These are phyloP conservation scores for Chaetorhynchus papuensis DNA, from an alignment of 2,113 vertebrate genomes.

Conservation along the genomic window DNA sequence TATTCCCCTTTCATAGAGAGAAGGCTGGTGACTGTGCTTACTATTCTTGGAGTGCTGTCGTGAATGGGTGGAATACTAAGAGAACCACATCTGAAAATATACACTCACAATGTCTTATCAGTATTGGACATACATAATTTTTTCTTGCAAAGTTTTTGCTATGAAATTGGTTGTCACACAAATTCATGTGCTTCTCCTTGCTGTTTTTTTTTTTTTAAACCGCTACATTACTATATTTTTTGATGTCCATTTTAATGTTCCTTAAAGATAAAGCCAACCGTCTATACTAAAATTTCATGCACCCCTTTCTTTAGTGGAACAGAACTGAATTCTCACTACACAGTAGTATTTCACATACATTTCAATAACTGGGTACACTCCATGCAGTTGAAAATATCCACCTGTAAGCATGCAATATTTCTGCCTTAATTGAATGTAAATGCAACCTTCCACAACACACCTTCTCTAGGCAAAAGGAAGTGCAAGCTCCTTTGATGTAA, in stretches of 20 bases:
- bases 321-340: slow-evolving; percentile 60
- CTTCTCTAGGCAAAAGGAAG: neutral
- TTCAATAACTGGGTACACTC: slow-evolving; percentile 67
- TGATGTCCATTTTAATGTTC: slow-evolving; percentile 79
- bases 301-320: slow-evolving; percentile 63
- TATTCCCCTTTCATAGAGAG: slow-evolving; percentile 52
- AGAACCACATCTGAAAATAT: slow-evolving; percentile 71
- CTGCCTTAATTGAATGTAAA: slow-evolving; percentile 68
- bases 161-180: slow-evolving; percentile 76
- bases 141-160: slow-evolving; percentile 72
- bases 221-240: slow-evolving; percentile 66
- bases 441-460: neutral
- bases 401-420: slow-evolving; percentile 49
- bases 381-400: slow-evolving; percentile 67
- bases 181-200: slow-evolving; percentile 55
- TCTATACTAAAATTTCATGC: slow-evolving; percentile 74
- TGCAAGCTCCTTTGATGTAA: neutral
- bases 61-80: slow-evolving; percentile 69
- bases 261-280: slow-evolving; percentile 76
- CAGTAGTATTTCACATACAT: slow-evolving; percentile 63
- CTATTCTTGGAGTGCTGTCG: slow-evolving; percentile 64
- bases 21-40: slow-evolving; percentile 59
- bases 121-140: slow-evolving; percentile 75
- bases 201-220: neutral
- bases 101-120: slow-evolving; percentile 73